These are phyloP conservation scores for Vultur gryphus DNA, from an alignment of 2,797 vertebrate species.

Conservation along the genomic window DNA sequence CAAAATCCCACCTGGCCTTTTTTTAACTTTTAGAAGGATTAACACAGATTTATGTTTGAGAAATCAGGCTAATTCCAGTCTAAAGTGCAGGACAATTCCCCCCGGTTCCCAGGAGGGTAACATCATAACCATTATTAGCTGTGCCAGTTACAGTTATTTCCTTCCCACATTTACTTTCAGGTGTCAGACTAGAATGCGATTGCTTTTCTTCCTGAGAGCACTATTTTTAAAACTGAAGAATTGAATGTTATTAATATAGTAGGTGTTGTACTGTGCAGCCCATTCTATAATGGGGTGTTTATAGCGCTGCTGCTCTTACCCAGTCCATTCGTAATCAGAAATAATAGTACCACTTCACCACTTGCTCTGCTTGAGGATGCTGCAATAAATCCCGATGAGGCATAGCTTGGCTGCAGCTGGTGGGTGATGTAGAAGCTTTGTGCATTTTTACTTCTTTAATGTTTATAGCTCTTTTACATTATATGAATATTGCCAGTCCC, in stretches of 20 bases:
- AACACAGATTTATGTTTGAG: not conserved
- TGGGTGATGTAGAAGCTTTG: not conserved
- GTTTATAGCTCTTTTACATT: conserved; percentile 45
- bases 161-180: conserved; percentile 56
- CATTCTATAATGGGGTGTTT: conserved; percentile 35
- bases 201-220: conserved; percentile 38
- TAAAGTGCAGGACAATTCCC: conserved; percentile 3
- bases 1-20: not conserved
- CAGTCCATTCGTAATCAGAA: conserved; percentile 51
- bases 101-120: not conserved
- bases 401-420: conserved; percentile 25
- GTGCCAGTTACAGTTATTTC: conserved; percentile 49
- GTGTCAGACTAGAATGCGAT: conserved; percentile 14
- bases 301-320: conserved; percentile 7
- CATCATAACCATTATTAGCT: conserved; percentile 50
- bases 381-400: conserved; percentile 52
- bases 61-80: conserved; percentile 8
- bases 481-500: conserved; percentile 8
- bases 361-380: conserved; percentile 28
- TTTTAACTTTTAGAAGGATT: not conserved
- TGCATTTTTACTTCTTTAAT: conserved; percentile 39
- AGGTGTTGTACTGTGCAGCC: conserved; percentile 19
- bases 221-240: conserved; percentile 38
- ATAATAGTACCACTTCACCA: conserved; percentile 35
- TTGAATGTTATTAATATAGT: conserved; percentile 19